Evolutionary conservation across 2,888 invertebrate genomes (phyloP), one percentile per base, ranked within the genome.

Genomic region (Erebia aethiops): DNA sequence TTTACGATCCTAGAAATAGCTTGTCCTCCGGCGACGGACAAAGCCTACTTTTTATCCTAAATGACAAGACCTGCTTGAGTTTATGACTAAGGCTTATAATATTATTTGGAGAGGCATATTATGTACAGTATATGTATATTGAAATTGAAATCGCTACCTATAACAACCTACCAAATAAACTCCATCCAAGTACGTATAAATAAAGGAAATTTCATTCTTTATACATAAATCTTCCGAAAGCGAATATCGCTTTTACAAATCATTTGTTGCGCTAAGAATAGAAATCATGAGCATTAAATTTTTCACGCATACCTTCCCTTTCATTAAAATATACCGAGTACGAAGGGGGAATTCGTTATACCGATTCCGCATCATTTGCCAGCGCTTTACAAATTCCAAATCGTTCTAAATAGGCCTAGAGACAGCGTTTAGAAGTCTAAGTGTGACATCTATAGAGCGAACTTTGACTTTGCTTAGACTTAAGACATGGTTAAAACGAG

Each of bases 321-420:
- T 70, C 66, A 63, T 67, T 74, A 67, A 58, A 69, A 66, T 57
- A 70, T 51, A 68, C 67, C 67, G 60, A 56, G 64, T 70, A 18
- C 60, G 67, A 41, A 52, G 60, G 67, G 65, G 70, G 66, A 66
- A 75, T 71, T 70, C 70, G 68, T 68, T 75, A 73, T 62, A 66
- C 68, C 64, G 67, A 73, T 68, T 72, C 68, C 73, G 70, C 68
- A 56, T 76, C 74, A 76, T 76, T 76, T 74, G 66, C 73, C 72
- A 61, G 54, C 66, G 69, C 67, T 54, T 69, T 72, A 71, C 71
- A 74, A 73, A 75, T 75, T 71, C 74, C 73, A 46, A 72, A 75
- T 61, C 72, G 69, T 69, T 72, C 74, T 51, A 60, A 58, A 49
- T 58, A 67, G 67, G 21, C 46, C 26, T 2, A 67, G 67, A 58